Evolutionary conservation across 2,888 invertebrate genomes (phyloP).

Genomic region (Xanthorhoe designata): DNA sequence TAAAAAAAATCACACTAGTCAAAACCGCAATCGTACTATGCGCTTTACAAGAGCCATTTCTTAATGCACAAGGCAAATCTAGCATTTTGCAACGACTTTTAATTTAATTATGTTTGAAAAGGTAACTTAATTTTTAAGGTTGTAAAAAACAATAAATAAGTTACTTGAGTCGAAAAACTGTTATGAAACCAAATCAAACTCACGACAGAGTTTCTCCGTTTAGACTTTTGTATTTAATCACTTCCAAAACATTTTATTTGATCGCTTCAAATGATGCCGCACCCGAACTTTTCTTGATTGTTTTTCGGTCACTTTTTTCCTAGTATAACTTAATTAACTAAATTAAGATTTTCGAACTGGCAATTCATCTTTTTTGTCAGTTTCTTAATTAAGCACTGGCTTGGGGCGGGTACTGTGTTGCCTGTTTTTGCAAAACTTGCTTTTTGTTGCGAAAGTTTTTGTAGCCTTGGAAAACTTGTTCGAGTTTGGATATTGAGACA

Average conservation of each 20-base stretch:
- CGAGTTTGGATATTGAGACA: slow-evolving; percentile 11
- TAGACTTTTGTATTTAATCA: neutral
- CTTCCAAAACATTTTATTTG: neutral
- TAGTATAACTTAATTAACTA: slow-evolving; percentile 70
- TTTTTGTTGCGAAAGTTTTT: slow-evolving; percentile 26
- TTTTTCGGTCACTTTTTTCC: slow-evolving; percentile 57
- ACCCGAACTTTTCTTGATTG: slow-evolving; percentile 47
- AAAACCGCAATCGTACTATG: too few relatives aligned
- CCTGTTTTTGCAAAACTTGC: slow-evolving; percentile 23
- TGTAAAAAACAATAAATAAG: too few relatives aligned
- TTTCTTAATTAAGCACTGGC: slow-evolving; percentile 61
- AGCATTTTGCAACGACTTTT: too few relatives aligned
- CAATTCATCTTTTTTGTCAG: slow-evolving; percentile 64
- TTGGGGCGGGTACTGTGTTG: slow-evolving; percentile 38
- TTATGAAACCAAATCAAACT: too few relatives aligned
- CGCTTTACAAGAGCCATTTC: too few relatives aligned
- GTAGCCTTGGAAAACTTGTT: slow-evolving; percentile 29
- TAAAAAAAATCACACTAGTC: too few relatives aligned
- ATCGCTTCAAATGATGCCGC: slow-evolving; percentile 35
- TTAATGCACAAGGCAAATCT: too few relatives aligned
- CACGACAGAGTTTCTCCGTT: too few relatives aligned
- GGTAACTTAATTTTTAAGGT: too few relatives aligned
- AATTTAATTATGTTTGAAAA: too few relatives aligned
- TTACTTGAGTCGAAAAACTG: too few relatives aligned
- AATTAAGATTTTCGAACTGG: slow-evolving; percentile 67